Evolutionary conservation across 1,140 invertebrate species (phyloP), one percentile per base, ranked within the genome.

Genomic region (Drosophila parabipectinata): DNA sequence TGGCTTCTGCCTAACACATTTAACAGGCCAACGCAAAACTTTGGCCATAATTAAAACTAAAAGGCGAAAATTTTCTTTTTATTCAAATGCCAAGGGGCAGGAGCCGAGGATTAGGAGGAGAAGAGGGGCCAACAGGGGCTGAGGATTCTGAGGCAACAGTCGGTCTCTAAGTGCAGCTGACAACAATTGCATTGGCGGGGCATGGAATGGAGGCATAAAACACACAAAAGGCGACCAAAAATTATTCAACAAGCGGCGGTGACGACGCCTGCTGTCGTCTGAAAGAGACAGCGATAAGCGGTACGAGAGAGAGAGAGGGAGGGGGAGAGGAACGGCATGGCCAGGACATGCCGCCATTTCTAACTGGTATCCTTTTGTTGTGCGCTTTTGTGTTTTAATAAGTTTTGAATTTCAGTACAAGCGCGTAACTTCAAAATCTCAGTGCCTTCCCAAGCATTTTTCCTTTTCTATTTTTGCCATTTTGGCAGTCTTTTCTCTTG

Each of bases 41-140:
- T 82, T 81, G 72, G 57, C 78, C 71, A 77, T 82, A 82, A 82
- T 82, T 82, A 82, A 82, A 82, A 82, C 79, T 77, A 58, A 82
- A 82, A 82, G 66, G 79, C 73, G 69, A 77, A 82, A 68, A 72
- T 77, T 80, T 76, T 62, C 54, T 72, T 81, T 81, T 81, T 81
- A 72, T 73, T 68, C 54, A 62, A 77, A 72, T 67, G 54, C 58
- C 57, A 48, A 30, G 32, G 51, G 24, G 37, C 24, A 37, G 7
- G 9, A 12, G 14, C 9, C 4, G 41, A 24, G 10, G 30, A 30
- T 51, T 9, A 18, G 41, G 41, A 18, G 44, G 15, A 47, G 44
- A 21, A 24, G 1, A 14, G 41, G 8, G 41, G 8, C 9, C 8
- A 34, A 14, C 21, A 28, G 26, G 26, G 26, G 44, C 44, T 18